phyloP scores from a whole-genome alignment of 2,113 vertebrate species.

The Callocephalon fimbriatum region DNA sequence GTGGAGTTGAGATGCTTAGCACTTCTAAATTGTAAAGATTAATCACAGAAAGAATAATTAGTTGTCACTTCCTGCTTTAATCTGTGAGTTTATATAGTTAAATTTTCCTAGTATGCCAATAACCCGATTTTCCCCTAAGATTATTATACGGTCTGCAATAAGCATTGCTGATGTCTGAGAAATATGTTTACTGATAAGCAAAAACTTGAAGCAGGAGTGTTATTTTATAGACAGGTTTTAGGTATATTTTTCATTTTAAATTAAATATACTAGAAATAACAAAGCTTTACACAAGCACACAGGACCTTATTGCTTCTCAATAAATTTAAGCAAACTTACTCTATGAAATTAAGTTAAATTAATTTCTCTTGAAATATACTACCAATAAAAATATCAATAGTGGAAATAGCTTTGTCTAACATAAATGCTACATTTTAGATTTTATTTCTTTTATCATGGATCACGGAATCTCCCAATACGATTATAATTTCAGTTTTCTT shows the following conservation, averaged over 20 bases:
- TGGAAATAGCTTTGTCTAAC: background rate
- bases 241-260: background rate
- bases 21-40: background rate
- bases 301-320: background rate
- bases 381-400: background rate
- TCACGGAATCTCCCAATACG: background rate
- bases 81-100: background rate
- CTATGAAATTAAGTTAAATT: background rate
- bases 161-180: background rate
- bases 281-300: background rate
- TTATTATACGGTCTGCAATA: background rate
- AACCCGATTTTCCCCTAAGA: background rate
- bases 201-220: background rate
- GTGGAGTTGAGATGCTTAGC: background rate
- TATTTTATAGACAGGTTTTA: background rate
- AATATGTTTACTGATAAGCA: background rate
- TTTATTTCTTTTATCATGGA: background rate
- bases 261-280: background rate
- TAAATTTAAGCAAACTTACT: background rate
- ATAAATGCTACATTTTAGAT: background rate
- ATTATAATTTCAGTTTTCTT: conserved; percentile 23
- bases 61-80: background rate
- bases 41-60: background rate
- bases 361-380: background rate
- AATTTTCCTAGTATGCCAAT: background rate